Conservation (phyloP, 64 coral and sea anemone species). For the Hydrozoanthus tunicans region DNA sequence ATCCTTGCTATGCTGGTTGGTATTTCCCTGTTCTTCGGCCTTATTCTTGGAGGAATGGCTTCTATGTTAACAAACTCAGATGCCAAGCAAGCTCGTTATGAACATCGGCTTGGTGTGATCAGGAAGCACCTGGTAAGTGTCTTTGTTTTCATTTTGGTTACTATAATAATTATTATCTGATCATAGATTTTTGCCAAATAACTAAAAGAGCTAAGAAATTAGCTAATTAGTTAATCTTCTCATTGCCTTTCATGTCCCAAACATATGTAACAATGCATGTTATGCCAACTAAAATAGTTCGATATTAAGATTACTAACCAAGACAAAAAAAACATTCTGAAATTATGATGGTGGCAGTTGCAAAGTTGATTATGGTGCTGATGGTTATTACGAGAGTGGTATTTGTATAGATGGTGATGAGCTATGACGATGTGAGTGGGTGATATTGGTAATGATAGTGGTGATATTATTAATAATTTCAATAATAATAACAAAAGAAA, state of each 20-base stretch:
- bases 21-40: constrained; percentile 79
- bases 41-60: constrained; percentile 90
- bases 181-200: neutral
- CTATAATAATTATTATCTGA: neutral
- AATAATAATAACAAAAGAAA: too few relatives aligned
- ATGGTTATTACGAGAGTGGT: too few relatives aligned
- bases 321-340: too few relatives aligned
- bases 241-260: too few relatives aligned
- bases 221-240: too few relatives aligned
- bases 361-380: too few relatives aligned
- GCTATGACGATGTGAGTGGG: neutral
- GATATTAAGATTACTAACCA: too few relatives aligned
- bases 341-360: too few relatives aligned
- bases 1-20: constrained; percentile 79
- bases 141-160: neutral
- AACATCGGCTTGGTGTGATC: constrained; percentile 78
- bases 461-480: too few relatives aligned
- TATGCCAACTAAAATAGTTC: too few relatives aligned
- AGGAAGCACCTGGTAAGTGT: constrained; percentile 72
- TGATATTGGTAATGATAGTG: too few relatives aligned
- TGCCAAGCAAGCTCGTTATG: constrained; percentile 74
- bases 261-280: too few relatives aligned
- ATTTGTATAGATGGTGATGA: neutral
- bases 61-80: constrained; percentile 89
- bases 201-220: neutral